Percentiles rank a stretch among this genome's conserved stretches.
Evolutionary conservation across 2,797 vertebrate species (phyloP).

Genomic region (Nannoperca australis): DNA sequence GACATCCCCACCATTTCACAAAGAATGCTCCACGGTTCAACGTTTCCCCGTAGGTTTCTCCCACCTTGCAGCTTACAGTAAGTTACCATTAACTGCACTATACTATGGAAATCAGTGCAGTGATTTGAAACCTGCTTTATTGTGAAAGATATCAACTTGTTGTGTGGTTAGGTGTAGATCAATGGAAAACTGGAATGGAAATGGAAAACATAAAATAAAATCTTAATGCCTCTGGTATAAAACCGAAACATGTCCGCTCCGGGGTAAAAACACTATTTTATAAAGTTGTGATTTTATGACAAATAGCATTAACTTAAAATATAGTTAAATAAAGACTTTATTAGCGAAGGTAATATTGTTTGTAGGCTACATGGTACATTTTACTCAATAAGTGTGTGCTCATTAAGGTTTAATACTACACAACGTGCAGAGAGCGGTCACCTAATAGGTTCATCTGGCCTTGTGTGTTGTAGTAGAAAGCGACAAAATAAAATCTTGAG

Average conservation of each 20-base stretch:
- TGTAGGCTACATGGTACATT: background rate
- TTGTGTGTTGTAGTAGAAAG: background rate
- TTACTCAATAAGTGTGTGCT: background rate
- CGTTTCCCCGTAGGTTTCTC: background rate
- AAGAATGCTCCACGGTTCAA: background rate
- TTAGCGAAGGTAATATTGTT: background rate
- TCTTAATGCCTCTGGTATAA: background rate
- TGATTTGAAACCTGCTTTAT: constrained; percentile 9
- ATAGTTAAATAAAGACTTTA: background rate
- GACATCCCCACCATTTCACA: background rate
- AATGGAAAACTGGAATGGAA: background rate
- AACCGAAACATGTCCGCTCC: too few relatives aligned
- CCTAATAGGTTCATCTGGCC: background rate
- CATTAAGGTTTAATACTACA: background rate
- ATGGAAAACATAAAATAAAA: too few relatives aligned
- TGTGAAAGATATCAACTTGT: background rate
- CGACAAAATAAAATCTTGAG: background rate
- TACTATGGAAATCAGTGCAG: background rate
- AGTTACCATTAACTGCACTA: background rate
- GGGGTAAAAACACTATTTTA: background rate
- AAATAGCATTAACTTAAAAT: background rate
- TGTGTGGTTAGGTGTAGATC: background rate
- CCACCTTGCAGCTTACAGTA: too few relatives aligned
- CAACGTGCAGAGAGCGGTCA: too few relatives aligned
- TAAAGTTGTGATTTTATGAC: background rate